phyloP scores from a whole-genome alignment of 2,797 vertebrate genomes.

The Protonibea diacanthus region DNA sequence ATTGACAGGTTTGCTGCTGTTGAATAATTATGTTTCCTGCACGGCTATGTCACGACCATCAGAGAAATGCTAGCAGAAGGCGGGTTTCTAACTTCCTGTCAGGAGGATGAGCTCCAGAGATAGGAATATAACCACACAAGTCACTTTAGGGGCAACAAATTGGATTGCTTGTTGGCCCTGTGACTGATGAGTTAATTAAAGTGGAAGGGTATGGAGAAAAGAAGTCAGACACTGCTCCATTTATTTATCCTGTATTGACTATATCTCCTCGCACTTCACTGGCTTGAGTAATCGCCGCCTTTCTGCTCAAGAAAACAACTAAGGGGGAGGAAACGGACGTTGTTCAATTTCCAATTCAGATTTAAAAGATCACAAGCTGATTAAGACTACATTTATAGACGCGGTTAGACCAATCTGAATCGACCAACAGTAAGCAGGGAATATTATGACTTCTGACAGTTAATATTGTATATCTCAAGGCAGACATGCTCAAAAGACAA shows the following conservation, averaged over 20 bases:
- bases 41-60: conserved; percentile 8
- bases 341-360: conserved; percentile 61
- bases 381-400: conserved; percentile 29
- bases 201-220: conserved; percentile 67
- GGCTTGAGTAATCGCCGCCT: conserved; percentile 65
- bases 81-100: conserved; percentile 63
- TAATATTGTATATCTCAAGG: background rate
- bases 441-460: background rate
- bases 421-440: conserved; percentile 4
- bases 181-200: conserved; percentile 84
- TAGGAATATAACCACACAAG: conserved; percentile 58
- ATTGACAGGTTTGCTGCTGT: conserved; percentile 40
- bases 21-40: conserved; percentile 51
- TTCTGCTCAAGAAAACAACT: conserved; percentile 58
- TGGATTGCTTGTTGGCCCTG: conserved; percentile 76
- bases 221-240: conserved; percentile 70
- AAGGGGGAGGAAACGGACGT: conserved; percentile 59
- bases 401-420: conserved; percentile 28
- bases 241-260: conserved; percentile 78
- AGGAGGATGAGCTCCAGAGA: conserved; percentile 57
- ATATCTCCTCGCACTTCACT: conserved; percentile 69
- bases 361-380: conserved; percentile 31
- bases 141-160: conserved; percentile 73
- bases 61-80: conserved; percentile 35
- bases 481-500: background rate